A percentile compares a stretch with the other conserved stretches of the same genome.
Evolutionary conservation across 2,797 vertebrate species (phyloP).

Genomic region (Aplochiton taeniatus): DNA sequence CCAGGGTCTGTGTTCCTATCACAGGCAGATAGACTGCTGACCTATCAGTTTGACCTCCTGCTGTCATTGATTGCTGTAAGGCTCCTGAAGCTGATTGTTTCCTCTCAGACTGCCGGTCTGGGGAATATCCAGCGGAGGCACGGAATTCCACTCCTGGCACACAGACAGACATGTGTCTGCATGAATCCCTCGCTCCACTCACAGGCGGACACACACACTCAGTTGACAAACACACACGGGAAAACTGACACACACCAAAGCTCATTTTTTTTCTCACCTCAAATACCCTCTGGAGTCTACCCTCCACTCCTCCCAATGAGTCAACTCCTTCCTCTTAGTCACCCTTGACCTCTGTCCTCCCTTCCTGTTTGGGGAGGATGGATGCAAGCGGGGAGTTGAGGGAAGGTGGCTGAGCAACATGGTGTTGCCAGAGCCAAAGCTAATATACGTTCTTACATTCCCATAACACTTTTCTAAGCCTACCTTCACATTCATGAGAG

Average conservation of each 20-base stretch:
- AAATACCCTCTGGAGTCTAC: constrained; percentile 13
- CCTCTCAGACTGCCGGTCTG: constrained; percentile 40
- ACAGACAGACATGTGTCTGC: too few species aligned
- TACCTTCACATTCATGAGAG: too few species aligned
- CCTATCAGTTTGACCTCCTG: constrained; percentile 41
- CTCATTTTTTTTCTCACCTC: constrained; percentile 4
- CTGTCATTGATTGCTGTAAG: constrained; percentile 38
- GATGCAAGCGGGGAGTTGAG: background rate
- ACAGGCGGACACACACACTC: background rate
- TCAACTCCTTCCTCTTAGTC: constrained; percentile 48
- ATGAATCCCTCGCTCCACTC: background rate
- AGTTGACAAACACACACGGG: too few species aligned
- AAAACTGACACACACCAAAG: too few species aligned
- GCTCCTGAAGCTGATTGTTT: constrained; percentile 35
- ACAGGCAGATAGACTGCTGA: constrained; percentile 39
- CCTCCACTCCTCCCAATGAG: constrained; percentile 15
- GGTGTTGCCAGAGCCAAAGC: too few species aligned
- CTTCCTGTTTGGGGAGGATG: constrained; percentile 3
- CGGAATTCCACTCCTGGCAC: background rate
- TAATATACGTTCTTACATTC: too few species aligned
- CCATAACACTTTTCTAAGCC: too few species aligned
- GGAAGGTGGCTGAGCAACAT: background rate
- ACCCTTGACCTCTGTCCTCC: constrained; percentile 39
- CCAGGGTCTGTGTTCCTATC: constrained; percentile 35
- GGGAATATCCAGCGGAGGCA: constrained; percentile 41